phyloP scores from a whole-genome alignment of 2,113 vertebrate genomes.

The Glareola pratincola region DNA sequence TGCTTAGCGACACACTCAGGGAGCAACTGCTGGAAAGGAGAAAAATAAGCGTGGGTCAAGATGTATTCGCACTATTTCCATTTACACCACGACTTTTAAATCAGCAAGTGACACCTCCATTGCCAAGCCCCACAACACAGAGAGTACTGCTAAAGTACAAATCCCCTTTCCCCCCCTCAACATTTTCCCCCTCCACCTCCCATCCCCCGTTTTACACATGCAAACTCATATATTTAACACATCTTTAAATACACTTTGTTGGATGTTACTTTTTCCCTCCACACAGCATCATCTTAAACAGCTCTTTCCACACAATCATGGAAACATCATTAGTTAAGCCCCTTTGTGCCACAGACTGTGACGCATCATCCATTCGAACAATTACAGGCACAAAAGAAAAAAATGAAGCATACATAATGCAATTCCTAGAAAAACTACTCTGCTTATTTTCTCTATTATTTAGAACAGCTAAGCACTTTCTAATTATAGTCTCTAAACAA shows the following conservation, averaged over 20 bases:
- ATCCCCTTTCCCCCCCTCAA: background rate
- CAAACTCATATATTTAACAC: background rate
- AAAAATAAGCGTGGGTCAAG: background rate
- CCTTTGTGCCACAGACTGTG: background rate
- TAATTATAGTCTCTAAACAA: background rate
- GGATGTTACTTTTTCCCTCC: background rate
- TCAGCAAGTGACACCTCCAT: background rate
- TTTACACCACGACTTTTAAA: background rate
- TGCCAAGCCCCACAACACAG: background rate
- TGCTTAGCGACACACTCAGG: background rate
- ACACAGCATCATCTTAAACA: background rate
- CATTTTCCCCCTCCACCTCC: too few species aligned
- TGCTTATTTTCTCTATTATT: background rate
- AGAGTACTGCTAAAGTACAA: background rate
- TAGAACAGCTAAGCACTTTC: background rate
- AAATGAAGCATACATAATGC: background rate
- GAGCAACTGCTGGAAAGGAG: background rate
- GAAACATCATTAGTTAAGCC: background rate
- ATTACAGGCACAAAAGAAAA: background rate
- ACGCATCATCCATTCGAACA: background rate
- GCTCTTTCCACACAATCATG: background rate
- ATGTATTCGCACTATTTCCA: background rate
- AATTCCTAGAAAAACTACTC: constrained; percentile 4
- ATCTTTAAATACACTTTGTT: background rate
- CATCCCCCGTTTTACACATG: background rate